Base-by-base conservation (phyloP, 2,888 invertebrate genomes). In the Cerastis leucographa region DNA sequence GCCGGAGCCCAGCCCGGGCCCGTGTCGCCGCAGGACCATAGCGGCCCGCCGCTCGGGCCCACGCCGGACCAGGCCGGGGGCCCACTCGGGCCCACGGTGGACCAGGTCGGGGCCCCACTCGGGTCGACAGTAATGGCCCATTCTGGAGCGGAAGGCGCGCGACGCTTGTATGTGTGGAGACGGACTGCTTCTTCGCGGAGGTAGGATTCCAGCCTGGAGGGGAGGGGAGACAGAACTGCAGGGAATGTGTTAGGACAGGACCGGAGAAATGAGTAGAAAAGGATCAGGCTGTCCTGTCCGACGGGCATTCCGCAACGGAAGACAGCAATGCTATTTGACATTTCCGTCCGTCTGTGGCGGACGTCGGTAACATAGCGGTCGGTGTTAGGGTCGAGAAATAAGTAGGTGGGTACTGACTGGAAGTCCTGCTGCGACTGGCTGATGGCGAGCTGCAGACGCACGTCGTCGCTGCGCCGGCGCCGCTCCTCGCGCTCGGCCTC, bases 401-500 rank as follows among this genome's bases (percentile, higher is more conserved):
- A 8, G 22, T 22, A 22, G 19, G 8, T 8, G 8, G 59, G 25
- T 56, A 59, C 97, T 96, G 88, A 98, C 98, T 98, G 98, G 95
- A 98, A 98, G 96, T 99, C 99, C 93, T 99, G 98, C 96, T 99
- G 98, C 94, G 99, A 99, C 97, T 99, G 99, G 93, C 98, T 98
- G 88, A 99, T 97, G 59, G 99, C 99, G 94, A 99, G 97, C 96
- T 99, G 99, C 88, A 99, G 97, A 85, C 99, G 97, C 84, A 99
- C 99, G 95, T 99, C 99, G 94, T 99, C 99, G 88, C 99, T 99
- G 85, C 99, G 98, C 78, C 99, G 97, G 92, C 99, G 98, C 87
- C 99, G 98, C 95, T 99, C 99, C 94, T 99, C 99, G 89, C 99
- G 98, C 92, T 99, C 99, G 49, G 99, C 99, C 97, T 99, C 99